Conservation (phyloP, 1,140 invertebrate species). For the Drosophila aff. region DNA sequence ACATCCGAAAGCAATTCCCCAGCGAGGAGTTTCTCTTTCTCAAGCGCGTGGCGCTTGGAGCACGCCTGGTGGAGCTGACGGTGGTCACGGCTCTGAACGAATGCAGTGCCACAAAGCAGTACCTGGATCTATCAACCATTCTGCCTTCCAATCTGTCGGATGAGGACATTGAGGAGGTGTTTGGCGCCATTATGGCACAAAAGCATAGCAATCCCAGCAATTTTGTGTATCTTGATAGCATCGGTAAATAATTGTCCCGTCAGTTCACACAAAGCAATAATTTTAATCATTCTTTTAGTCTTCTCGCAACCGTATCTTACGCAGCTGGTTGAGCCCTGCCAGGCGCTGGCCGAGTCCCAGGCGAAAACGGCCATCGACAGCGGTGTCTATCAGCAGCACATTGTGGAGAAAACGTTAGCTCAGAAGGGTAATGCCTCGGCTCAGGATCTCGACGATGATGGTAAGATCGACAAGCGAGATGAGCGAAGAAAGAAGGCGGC, state of each 20-base stretch:
- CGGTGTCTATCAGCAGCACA: conserved; percentile 88
- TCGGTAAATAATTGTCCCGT: conserved; percentile 76
- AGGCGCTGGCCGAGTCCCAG: conserved; percentile 89
- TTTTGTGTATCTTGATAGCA: conserved; percentile 86
- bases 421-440: conserved; percentile 62
- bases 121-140: conserved; percentile 91
- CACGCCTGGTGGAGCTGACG: conserved; percentile 75
- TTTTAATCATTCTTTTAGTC: conserved; percentile 72
- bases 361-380: conserved; percentile 90
- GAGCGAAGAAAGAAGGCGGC: conserved; percentile 95
- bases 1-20: conserved; percentile 91
- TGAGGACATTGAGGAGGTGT: conserved; percentile 90
- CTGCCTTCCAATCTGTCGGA: conserved; percentile 92
- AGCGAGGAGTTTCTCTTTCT: conserved; percentile 91
- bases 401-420: conserved; percentile 87
- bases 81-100: conserved; percentile 92
- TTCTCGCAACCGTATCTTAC: conserved; percentile 89
- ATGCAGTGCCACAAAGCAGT: conserved; percentile 90
- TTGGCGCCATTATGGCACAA: conserved; percentile 88
- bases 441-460: conserved; percentile 62
- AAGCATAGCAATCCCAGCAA: conserved; percentile 85
- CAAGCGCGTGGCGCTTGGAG: conserved; percentile 91
- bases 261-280: neutral
- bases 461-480: conserved; percentile 92
- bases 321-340: conserved; percentile 89